Percentiles rank a stretch among this genome's conserved stretches.
Evolutionary conservation across 1,140 invertebrate genomes (phyloP).

Genomic region (Drosophila ogumai): DNA sequence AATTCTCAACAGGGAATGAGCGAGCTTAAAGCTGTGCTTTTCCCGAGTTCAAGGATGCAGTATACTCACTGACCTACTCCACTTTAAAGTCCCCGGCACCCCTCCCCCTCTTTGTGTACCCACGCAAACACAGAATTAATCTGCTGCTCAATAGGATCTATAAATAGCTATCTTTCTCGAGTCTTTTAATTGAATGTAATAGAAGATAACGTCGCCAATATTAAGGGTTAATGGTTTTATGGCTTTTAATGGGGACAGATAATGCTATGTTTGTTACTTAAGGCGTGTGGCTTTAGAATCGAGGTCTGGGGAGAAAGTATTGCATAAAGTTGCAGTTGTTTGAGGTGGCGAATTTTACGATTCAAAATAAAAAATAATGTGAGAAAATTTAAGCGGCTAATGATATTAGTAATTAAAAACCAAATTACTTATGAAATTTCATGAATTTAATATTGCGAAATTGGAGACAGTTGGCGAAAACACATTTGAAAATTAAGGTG

Average conservation of each 20-base stretch:
- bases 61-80: constrained; percentile 56
- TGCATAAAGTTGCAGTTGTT: constrained; percentile 1
- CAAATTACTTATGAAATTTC: background rate
- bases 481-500: background rate
- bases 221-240: constrained; percentile 13
- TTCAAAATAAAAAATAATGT: too few relatives aligned
- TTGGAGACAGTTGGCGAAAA: background rate
- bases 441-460: background rate
- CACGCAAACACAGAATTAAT: constrained; percentile 23
- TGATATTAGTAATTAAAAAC: too few relatives aligned
- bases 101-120: background rate
- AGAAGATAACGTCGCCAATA: constrained; percentile 27
- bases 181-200: constrained; percentile 26
- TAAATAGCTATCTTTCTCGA: constrained; percentile 3
- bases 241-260: constrained; percentile 1
- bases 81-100: constrained; percentile 6
- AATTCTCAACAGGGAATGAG: constrained; percentile 1
- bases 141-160: constrained; percentile 27
- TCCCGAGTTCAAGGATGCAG: constrained; percentile 40
- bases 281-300: constrained; percentile 4
- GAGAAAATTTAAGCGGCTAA: background rate
- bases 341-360: background rate
- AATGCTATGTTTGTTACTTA: background rate
- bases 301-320: constrained; percentile 15
- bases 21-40: constrained; percentile 29